A percentile compares a stretch with the other conserved stretches of the same genome.
Evolutionary conservation across 1,140 invertebrate species (phyloP).

Genomic region (Pseudoatta argentina): DNA sequence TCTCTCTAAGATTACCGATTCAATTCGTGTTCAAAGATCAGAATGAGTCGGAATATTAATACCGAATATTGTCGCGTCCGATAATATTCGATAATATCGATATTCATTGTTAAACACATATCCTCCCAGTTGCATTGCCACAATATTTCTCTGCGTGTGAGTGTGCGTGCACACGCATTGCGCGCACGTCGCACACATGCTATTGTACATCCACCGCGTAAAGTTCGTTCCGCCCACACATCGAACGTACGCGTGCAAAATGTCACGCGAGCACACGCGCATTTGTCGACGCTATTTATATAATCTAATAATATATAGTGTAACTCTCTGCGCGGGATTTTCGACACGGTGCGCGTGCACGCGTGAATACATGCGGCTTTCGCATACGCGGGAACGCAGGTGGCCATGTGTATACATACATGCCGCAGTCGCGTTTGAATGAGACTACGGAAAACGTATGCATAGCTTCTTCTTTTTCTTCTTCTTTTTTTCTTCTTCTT

Average conservation of each 20-base stretch:
- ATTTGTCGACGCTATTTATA: slow-evolving; percentile 60
- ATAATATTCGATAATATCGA: slow-evolving; percentile 29
- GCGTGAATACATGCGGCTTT: slow-evolving; percentile 46
- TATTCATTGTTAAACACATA: neutral
- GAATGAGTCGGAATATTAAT: neutral
- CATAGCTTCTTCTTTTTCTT: neutral
- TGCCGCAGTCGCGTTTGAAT: slow-evolving; percentile 63
- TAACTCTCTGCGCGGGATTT: slow-evolving; percentile 26
- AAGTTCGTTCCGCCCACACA: slow-evolving; percentile 51
- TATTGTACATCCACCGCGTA: slow-evolving; percentile 27
- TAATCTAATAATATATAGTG: slow-evolving; percentile 57
- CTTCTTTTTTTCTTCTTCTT: neutral
- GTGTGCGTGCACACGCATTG: slow-evolving; percentile 9
- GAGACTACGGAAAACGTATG: slow-evolving; percentile 61
- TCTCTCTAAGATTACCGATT: slow-evolving; percentile 31
- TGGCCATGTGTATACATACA: slow-evolving; percentile 7
- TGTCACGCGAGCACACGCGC: slow-evolving; percentile 67
- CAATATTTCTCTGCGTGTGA: slow-evolving; percentile 42
- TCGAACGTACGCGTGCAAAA: slow-evolving; percentile 65
- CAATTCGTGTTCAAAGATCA: slow-evolving; percentile 16
- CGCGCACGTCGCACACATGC: slow-evolving; percentile 22
- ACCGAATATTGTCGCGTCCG: neutral
- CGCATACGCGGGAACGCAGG: slow-evolving; percentile 25
- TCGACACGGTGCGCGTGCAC: slow-evolving; percentile 64
- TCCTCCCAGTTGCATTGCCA: slow-evolving; percentile 19